Percentiles rank a stretch among this genome's conserved stretches.
Conservation (phyloP, 2,888 invertebrate genomes). For the Gymnoscelis rufifasciata region DNA sequence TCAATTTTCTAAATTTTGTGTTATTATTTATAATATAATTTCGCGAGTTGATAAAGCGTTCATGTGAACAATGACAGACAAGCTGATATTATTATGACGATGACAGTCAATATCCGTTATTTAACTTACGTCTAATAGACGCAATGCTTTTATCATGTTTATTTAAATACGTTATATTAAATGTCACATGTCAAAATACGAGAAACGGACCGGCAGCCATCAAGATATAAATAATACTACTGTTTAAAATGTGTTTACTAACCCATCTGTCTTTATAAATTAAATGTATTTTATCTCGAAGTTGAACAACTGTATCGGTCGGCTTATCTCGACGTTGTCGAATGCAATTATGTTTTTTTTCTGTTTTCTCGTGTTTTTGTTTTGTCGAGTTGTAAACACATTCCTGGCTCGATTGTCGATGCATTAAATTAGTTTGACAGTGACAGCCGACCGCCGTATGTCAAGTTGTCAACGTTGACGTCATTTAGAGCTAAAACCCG, state of each 20-base stretch:
- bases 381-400: not conserved
- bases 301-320: not conserved
- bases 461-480: constrained; percentile 15
- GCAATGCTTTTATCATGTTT: not conserved
- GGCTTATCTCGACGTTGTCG: constrained; percentile 1
- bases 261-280: constrained; percentile 1
- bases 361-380: not conserved
- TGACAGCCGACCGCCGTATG: constrained; percentile 13
- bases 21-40: too few relatives aligned
- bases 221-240: not conserved
- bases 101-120: too few relatives aligned
- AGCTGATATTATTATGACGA: too few relatives aligned
- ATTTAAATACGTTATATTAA: not conserved
- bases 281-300: constrained; percentile 1
- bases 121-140: too few relatives aligned
- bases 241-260: not conserved
- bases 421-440: constrained; percentile 17
- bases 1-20: too few relatives aligned
- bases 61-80: too few relatives aligned
- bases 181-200: constrained; percentile 1
- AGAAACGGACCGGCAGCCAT: not conserved
- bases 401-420: constrained; percentile 2
- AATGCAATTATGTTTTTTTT: constrained; percentile 2
- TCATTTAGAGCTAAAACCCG: constrained; percentile 12
- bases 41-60: too few relatives aligned